phyloP scores from a whole-genome alignment of 2,113 vertebrate genomes.

The Caretta caretta region DNA sequence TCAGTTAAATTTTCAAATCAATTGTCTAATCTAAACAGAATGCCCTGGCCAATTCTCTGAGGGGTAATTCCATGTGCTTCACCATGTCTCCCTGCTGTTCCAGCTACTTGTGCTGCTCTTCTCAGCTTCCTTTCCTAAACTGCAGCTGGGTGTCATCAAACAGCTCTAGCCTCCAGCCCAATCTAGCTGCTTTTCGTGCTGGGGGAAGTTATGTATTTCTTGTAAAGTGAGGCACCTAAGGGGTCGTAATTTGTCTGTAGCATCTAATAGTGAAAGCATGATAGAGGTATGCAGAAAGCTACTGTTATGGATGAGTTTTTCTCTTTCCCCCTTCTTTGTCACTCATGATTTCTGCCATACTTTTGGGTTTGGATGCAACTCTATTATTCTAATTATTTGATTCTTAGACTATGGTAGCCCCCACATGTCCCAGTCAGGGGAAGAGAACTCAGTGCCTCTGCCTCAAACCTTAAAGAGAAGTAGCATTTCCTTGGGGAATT shows the following conservation, averaged over 20 bases:
- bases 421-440: not conserved
- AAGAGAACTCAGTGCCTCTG: not conserved
- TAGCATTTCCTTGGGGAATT: not conserved
- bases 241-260: not conserved
- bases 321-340: not conserved
- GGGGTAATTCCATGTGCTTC: not conserved
- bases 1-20: not conserved
- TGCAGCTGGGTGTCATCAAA: not conserved
- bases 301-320: not conserved
- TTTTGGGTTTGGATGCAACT: not conserved
- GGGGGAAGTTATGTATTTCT: not conserved
- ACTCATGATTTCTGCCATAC: not conserved
- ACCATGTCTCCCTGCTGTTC: not conserved
- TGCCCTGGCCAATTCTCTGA: not conserved
- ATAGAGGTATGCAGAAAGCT: not conserved
- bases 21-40: not conserved
- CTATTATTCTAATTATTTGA: not conserved
- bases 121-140: not conserved
- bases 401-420: not conserved
- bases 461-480: not conserved
- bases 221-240: not conserved
- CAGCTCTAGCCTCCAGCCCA: not conserved
- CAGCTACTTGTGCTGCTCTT: not conserved
- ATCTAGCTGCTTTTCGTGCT: not conserved
- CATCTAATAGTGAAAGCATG: not conserved